phyloP scores from a whole-genome alignment of 2,888 invertebrate species.

The Catocala nupta region DNA sequence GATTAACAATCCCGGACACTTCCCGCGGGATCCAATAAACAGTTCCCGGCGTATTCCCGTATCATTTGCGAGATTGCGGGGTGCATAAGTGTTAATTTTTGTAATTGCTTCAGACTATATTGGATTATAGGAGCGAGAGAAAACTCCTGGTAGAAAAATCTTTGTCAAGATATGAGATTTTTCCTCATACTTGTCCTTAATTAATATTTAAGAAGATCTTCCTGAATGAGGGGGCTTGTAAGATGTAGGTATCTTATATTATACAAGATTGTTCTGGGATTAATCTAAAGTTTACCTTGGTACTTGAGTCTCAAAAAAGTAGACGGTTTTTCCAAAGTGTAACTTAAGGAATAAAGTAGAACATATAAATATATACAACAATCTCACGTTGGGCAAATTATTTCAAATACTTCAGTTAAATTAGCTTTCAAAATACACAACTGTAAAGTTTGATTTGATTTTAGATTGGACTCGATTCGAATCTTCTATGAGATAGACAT shows the following conservation, averaged over 20 bases:
- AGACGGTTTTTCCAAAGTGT: too few species aligned
- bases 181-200: conserved; percentile 28
- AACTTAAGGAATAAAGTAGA: too few species aligned
- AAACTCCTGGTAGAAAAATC: conserved; percentile 5
- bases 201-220: conserved; percentile 30
- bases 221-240: neutral
- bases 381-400: too few species aligned
- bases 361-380: too few species aligned
- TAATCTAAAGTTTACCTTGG: neutral
- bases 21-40: conserved; percentile 66
- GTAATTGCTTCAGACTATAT: conserved; percentile 64
- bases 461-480: too few species aligned
- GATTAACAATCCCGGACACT: conserved; percentile 63
- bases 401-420: too few species aligned
- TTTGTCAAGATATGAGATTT: conserved; percentile 29
- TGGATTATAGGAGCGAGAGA: conserved; percentile 33
- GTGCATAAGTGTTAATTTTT: conserved; percentile 71
- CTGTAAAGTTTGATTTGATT: too few species aligned
- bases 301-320: too few species aligned
- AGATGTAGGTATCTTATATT: neutral
- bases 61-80: conserved; percentile 74
- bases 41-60: conserved; percentile 48
- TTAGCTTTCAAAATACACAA: too few species aligned
- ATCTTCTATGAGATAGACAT: too few species aligned
- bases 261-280: neutral